These are phyloP conservation scores for Dallia pectoralis DNA, from an alignment of 2,797 vertebrate genomes.

Conservation along the genomic window DNA sequence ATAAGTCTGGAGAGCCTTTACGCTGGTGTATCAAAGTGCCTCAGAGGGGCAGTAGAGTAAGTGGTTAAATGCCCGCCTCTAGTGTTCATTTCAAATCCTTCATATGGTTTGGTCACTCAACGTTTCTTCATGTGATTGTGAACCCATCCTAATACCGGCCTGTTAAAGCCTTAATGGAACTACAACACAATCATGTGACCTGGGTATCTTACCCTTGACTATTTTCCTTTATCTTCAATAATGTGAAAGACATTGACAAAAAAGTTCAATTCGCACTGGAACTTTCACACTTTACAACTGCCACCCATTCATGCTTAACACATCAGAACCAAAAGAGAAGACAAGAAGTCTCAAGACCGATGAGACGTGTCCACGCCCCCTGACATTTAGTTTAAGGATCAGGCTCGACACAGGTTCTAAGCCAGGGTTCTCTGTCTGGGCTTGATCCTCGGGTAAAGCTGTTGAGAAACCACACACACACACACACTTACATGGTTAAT, in stretches of 20 bases:
- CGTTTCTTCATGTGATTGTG: constrained; percentile 48
- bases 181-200: not conserved
- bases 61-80: constrained; percentile 16
- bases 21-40: constrained; percentile 46
- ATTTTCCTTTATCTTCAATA: not conserved
- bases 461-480: constrained; percentile 27
- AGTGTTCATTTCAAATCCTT: constrained; percentile 58
- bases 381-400: too few relatives aligned
- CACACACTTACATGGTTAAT: constrained; percentile 4
- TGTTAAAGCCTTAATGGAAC: constrained; percentile 49
- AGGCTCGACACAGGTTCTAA: constrained; percentile 55
- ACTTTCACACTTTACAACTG: not conserved
- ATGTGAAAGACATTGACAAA: not conserved
- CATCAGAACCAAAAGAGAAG: not conserved
- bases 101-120: constrained; percentile 60
- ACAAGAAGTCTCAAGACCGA: not conserved
- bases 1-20: constrained; percentile 46
- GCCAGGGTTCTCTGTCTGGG: constrained; percentile 90
- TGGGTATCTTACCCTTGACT: not conserved
- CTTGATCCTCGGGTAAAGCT: constrained; percentile 95
- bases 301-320: not conserved
- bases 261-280: not conserved
- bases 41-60: constrained; percentile 40
- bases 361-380: constrained; percentile 70
- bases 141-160: constrained; percentile 33